A percentile compares a stretch with the other conserved stretches of the same genome.
phyloP scores from a whole-genome alignment of 2,113 vertebrate species.

The Poicephalus meyeri region DNA sequence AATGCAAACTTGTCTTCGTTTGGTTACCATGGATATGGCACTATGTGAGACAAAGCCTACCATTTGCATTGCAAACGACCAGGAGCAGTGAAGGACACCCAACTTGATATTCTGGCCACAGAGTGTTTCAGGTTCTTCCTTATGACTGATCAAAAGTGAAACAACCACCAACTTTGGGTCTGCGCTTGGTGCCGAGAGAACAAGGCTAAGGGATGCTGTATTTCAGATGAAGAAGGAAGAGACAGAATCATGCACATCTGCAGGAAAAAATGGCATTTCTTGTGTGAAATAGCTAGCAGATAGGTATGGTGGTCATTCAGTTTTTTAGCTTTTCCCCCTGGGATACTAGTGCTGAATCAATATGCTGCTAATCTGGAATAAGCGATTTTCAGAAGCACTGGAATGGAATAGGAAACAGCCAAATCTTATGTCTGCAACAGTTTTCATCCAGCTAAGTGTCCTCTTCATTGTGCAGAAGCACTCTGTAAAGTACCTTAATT shows the following conservation, averaged over 20 bases:
- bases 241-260: background rate
- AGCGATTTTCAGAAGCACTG: background rate
- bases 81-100: constrained; percentile 57
- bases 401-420: background rate
- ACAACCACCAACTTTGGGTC: background rate
- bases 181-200: background rate
- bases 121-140: constrained; percentile 23
- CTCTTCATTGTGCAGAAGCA: background rate
- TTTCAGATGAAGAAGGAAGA: background rate
- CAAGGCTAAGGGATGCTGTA: background rate
- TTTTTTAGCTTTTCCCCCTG: background rate
- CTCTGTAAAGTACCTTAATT: background rate
- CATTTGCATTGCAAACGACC: constrained; percentile 81
- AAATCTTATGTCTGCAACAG: background rate
- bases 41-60: constrained; percentile 43
- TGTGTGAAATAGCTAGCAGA: background rate
- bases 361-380: background rate
- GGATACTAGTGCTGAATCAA: background rate
- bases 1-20: constrained; percentile 72
- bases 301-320: background rate
- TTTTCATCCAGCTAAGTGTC: background rate
- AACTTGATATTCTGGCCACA: constrained; percentile 62
- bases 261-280: background rate
- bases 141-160: constrained; percentile 1
- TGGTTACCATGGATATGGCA: constrained; percentile 77